These are phyloP conservation scores for Archilochus colubris DNA, from an alignment of 2,113 vertebrate genomes.

Conservation along the genomic window DNA sequence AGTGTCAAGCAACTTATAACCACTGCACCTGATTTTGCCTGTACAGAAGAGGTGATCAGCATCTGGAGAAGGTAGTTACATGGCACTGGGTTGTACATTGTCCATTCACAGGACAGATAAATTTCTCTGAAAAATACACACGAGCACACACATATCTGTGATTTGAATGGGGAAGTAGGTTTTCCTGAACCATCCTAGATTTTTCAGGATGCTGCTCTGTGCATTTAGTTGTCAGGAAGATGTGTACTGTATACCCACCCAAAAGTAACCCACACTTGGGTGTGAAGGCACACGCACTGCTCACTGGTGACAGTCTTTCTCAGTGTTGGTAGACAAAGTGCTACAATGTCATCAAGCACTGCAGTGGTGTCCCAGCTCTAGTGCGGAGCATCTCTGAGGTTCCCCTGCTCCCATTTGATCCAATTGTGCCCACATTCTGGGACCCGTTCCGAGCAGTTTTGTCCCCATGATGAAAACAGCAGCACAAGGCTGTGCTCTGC, in stretches of 20 bases:
- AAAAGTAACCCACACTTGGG: not conserved
- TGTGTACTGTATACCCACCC: fast-evolving
- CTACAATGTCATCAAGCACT: not conserved
- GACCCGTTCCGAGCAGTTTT: not conserved
- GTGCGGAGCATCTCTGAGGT: not conserved
- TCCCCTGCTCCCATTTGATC: not conserved
- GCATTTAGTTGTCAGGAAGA: not conserved
- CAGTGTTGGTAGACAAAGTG: not conserved
- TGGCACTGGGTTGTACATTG: not conserved
- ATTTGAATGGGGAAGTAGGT: not conserved
- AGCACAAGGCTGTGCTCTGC: fast-evolving
- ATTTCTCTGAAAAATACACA: not conserved
- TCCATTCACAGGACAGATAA: not conserved
- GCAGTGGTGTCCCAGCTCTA: not conserved
- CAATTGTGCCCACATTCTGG: fast-evolving
- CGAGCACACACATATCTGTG: no score
- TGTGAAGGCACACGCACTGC: not conserved
- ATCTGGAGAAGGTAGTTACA: not conserved
- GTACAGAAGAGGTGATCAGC: not conserved
- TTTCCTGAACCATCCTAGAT: not conserved
- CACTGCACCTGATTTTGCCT: not conserved
- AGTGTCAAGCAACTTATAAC: not conserved
- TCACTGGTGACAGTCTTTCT: not conserved
- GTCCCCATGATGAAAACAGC: fast-evolving
- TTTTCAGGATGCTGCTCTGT: not conserved